Conservation (phyloP, 2,113 vertebrate genomes). For the Ictidomys tridecemlineatus region DNA sequence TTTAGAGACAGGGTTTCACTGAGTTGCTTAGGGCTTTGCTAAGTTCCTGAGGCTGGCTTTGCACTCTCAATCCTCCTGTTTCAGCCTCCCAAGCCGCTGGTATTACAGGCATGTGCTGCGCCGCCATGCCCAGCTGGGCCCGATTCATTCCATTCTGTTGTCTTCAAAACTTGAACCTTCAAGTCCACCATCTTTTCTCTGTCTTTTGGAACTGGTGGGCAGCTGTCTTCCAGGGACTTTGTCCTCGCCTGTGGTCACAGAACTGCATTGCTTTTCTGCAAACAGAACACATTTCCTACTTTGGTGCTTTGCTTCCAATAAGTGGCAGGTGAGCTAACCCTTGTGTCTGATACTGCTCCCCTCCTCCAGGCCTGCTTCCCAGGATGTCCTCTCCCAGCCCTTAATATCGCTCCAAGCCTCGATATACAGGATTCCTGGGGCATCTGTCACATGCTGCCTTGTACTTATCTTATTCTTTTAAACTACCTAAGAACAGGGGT, state of each 20-base stretch:
- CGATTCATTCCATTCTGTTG: background rate
- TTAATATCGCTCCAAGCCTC: background rate
- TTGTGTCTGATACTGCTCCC: too few relatives aligned
- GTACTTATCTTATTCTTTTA: background rate
- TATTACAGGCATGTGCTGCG: too few relatives aligned
- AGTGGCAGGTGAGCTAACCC: background rate
- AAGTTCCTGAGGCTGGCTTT: too few relatives aligned
- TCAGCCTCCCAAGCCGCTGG: too few relatives aligned
- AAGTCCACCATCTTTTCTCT: background rate
- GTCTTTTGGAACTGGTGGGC: background rate
- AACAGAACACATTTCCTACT: background rate
- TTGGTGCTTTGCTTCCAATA: background rate
- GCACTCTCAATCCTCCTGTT: too few relatives aligned
- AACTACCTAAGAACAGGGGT: background rate
- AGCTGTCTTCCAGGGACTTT: background rate
- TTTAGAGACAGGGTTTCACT: too few relatives aligned
- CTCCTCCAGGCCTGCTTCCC: background rate
- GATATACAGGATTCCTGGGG: background rate
- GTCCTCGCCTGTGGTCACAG: rapidly evolving
- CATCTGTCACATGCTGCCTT: too few relatives aligned
- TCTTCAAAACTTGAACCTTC: background rate
- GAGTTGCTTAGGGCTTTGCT: too few relatives aligned
- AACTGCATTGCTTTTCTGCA: background rate
- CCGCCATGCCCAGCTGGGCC: rapidly evolving
- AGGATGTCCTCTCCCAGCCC: background rate